Percentiles rank a stretch among this genome's conserved stretches.
These are phyloP conservation scores for Sympetrum striolatum DNA, from an alignment of 2,888 invertebrate species.

Conservation along the genomic window DNA sequence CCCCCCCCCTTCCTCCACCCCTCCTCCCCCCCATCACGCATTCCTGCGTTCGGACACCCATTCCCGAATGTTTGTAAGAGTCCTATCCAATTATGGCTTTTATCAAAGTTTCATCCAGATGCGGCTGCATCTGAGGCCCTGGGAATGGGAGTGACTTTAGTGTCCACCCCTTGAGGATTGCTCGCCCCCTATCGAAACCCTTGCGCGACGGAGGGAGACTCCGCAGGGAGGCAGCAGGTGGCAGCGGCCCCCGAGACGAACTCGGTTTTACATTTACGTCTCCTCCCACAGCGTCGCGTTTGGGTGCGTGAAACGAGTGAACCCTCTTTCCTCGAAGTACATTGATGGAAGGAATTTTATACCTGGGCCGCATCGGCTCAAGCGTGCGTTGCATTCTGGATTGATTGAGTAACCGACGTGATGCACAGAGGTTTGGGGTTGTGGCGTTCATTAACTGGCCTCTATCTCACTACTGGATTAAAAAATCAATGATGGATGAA, in stretches of 20 bases:
- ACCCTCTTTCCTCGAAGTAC: not conserved
- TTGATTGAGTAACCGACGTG: not conserved
- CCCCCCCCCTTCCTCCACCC: no score
- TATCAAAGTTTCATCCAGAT: constrained; percentile 42
- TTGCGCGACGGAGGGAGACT: not conserved
- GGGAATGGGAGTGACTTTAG: constrained; percentile 37
- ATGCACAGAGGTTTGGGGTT: not conserved
- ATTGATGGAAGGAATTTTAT: not conserved
- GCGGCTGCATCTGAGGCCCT: constrained; percentile 25
- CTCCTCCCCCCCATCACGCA: not conserved
- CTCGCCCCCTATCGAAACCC: not conserved
- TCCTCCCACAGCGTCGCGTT: not conserved
- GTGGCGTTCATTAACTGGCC: no score
- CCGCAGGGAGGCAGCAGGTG: constrained; percentile 19
- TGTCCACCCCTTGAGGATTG: constrained; percentile 13
- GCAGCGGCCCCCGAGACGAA: not conserved
- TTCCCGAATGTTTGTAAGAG: constrained; percentile 32
- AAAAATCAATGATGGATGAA: no score
- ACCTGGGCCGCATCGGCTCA: not conserved
- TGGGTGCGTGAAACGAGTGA: not conserved
- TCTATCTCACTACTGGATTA: no score
- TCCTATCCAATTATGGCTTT: constrained; percentile 39
- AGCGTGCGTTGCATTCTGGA: not conserved
- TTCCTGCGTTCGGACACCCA: not conserved
- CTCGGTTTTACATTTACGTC: not conserved